Percentiles rank a stretch among this genome's conserved stretches.
Conservation (phyloP, 2,113 vertebrate genomes). For the Podocnemis expansa region DNA sequence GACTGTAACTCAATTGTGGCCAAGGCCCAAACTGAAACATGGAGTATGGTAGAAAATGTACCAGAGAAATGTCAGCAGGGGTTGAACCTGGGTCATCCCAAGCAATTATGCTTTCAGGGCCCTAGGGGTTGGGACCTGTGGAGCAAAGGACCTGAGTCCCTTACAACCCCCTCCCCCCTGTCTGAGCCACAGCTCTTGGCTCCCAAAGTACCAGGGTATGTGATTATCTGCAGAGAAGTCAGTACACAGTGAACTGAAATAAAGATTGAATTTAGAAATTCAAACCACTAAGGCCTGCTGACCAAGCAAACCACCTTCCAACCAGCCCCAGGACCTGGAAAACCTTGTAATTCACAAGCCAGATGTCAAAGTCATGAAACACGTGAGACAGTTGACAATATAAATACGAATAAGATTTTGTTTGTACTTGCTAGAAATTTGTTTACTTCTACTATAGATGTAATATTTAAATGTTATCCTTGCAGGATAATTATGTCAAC, state of each 20-base stretch:
- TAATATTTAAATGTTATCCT: not conserved
- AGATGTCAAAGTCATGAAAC: constrained; percentile 37
- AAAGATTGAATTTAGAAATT: not conserved
- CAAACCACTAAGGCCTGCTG: not conserved
- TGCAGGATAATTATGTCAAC: constrained; percentile 1
- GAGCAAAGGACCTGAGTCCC: too few relatives aligned
- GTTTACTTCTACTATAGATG: constrained; percentile 7
- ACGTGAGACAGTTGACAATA: constrained; percentile 70
- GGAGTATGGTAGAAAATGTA: not conserved
- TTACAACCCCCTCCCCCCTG: too few relatives aligned
- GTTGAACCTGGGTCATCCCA: not conserved
- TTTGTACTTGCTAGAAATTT: constrained; percentile 21
- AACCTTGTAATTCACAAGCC: constrained; percentile 41
- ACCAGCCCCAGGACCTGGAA: not conserved
- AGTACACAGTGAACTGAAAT: not conserved
- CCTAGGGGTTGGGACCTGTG: not conserved
- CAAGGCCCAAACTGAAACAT: not conserved
- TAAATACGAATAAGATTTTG: constrained; percentile 43
- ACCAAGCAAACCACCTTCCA: not conserved
- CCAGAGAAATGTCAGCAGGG: not conserved
- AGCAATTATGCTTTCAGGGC: not conserved
- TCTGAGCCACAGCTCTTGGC: not conserved
- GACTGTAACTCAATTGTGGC: not conserved
- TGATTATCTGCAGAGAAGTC: not conserved
- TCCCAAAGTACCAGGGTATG: not conserved